Base-by-base conservation (phyloP, 2,888 invertebrate genomes). In the Rhamnusium bicolor region DNA sequence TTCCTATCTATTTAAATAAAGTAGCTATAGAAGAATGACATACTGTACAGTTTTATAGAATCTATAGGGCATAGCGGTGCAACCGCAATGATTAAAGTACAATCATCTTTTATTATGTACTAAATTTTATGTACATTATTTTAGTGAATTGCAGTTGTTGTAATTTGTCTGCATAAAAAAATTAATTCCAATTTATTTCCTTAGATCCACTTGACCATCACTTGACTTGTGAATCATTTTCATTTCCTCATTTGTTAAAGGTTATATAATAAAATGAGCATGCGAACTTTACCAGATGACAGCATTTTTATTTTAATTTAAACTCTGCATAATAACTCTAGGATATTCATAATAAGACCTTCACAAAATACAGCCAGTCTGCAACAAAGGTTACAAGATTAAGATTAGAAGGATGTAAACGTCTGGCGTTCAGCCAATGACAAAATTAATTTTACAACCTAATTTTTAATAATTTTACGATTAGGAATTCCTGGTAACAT, bases 341-440 rank as follows among this genome's bases (percentile, higher is more conserved):
- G n/a, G 47, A 47, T 65, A 53, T 65, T 65, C 51, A 65, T 51
- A 65, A 21, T 46, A 21, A 56, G 67, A 54, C 67, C 67, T 67
- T 56, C 67, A 56, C 54, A 27, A 67, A 67, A 66, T 54, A 46
- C 54, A 61, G 61, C 47, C 61, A n/a, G n/a, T n/a, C n/a, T n/a
- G 40, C 60, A 46, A 19, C 61, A 46, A 67, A 67, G 54, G 56
- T 67, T 67, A 67, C 40, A 18, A 18, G 40, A 40, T n/a, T 67
- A n/a, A 21, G 67, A 67, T 56, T 56, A 54, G 54, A 67, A 56
- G 54, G 61, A 61, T 40, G 46, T 46, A 46, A 16, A 19, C 14
- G 67, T 67, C 56, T 67, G 67, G 67, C 40, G 67, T 19, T 10
- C 40, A 12, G 51, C 67, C 67, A 67, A 67, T 67, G 56, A 56